Conservation (phyloP, 1,140 invertebrate genomes). For the Nasonia longicornis region DNA sequence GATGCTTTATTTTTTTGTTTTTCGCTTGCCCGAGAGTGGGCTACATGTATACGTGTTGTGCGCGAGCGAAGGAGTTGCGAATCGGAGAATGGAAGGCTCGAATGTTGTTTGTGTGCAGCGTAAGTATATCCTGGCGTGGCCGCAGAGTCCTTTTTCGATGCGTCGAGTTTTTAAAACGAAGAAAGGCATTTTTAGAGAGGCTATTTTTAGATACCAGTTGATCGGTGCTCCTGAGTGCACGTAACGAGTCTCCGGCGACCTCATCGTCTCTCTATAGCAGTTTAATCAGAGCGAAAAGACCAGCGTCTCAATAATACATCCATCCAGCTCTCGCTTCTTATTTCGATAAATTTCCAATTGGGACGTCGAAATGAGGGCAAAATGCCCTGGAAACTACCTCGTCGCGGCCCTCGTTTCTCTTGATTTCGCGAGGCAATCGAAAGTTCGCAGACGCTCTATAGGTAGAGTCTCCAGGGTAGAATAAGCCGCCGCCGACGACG, state of each 20-base stretch:
- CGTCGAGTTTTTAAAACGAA: neutral
- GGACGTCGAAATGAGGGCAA: slow-evolving; percentile 30
- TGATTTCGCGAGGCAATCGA: slow-evolving; percentile 41
- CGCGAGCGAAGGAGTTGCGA: neutral
- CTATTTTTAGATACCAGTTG: too few relatives aligned
- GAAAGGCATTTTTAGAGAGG: too few relatives aligned
- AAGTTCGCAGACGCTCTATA: slow-evolving; percentile 29
- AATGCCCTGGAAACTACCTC: neutral
- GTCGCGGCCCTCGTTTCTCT: slow-evolving; percentile 28
- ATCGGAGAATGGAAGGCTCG: neutral
- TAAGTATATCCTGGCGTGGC: neutral
- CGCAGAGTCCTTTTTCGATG: neutral
- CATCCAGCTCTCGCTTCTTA: neutral
- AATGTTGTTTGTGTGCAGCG: neutral
- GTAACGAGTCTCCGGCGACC: too few relatives aligned
- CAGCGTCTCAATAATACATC: neutral
- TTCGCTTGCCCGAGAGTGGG: neutral
- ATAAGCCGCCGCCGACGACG: slow-evolving; percentile 32
- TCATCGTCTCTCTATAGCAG: neutral
- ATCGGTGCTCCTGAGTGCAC: too few relatives aligned
- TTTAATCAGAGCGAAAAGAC: neutral
- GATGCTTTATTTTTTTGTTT: slow-evolving; percentile 20
- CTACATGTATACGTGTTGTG: slow-evolving; percentile 3
- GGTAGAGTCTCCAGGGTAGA: slow-evolving; percentile 48
- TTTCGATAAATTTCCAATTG: slow-evolving; percentile 29